A percentile compares a stretch with the other conserved stretches of the same genome.
Conservation (phyloP, 2,113 vertebrate genomes). For the Thunnus maccoyii region DNA sequence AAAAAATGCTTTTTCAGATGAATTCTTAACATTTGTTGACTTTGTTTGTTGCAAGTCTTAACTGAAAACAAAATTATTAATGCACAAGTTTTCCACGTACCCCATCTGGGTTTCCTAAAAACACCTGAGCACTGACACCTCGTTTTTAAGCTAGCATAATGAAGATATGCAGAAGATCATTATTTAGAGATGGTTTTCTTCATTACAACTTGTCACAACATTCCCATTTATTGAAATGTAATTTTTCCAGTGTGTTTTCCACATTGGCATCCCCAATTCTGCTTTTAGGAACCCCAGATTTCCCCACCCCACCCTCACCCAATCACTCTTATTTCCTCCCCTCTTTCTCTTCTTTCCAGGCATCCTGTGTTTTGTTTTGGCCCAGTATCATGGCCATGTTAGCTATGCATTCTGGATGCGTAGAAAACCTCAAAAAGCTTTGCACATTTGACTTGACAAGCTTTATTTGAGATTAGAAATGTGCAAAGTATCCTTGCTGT, state of each 20-base stretch:
- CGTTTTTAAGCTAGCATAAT: background rate
- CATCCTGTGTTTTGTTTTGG: conserved; percentile 49
- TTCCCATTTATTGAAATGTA: conserved; percentile 26
- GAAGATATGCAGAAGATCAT: conserved; percentile 9
- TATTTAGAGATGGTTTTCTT: conserved; percentile 17
- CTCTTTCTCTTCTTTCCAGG: background rate
- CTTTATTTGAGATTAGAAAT: conserved; percentile 73
- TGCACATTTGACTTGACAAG: conserved; percentile 68
- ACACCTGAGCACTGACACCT: conserved; percentile 63
- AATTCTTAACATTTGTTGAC: conserved; percentile 63
- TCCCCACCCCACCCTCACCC: background rate
- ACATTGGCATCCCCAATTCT: background rate
- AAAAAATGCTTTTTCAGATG: conserved; percentile 29
- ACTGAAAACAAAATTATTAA: conserved; percentile 58
- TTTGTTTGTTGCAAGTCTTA: conserved; percentile 62
- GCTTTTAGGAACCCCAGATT: conserved; percentile 43
- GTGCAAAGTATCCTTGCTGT: conserved; percentile 51
- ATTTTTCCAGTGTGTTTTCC: background rate
- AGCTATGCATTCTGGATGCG: conserved; percentile 80
- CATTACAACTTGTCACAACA: conserved; percentile 8
- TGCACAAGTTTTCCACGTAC: conserved; percentile 46
- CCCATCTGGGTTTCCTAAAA: conserved; percentile 45
- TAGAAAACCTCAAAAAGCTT: conserved; percentile 59
- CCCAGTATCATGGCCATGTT: conserved; percentile 54
- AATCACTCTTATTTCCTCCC: background rate